Base-by-base conservation (phyloP, 2,113 vertebrate species). In the Leptosomus discolor region DNA sequence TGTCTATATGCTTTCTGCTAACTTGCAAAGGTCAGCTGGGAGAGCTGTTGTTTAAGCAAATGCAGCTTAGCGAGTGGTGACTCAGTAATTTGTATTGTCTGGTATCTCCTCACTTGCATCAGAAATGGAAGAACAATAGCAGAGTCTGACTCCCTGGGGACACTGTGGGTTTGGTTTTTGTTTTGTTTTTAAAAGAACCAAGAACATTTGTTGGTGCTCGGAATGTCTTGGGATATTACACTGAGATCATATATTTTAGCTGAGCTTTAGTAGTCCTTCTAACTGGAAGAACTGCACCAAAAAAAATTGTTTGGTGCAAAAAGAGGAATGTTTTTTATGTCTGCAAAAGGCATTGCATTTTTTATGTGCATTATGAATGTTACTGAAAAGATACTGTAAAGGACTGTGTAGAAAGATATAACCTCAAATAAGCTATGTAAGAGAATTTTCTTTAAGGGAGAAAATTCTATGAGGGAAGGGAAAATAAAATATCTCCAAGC, bases 31-130 rank as follows among this genome's bases (percentile, higher is more conserved):
- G 74, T 94, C 96, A 96, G 91, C 92, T 96, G 95, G 90, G 90
- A 97, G 97, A 92, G 88, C 92, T 97, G 80, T 94, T 97, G 93
- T 94, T 98, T 95, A 97, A 98, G 94, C 73, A 97, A 97, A 97
- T 36, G 39, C 92, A 91, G 84, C 32, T 96, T 79, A 79, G 68
- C 9, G 26, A 92, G 51, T 50, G 81, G 93, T 95, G 96, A 94
- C 85, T 82, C 83, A 95, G 73, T 92, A 90, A 95, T 74, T 77
- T 81, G 58, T 81, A 95, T 96, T 97, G 97, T 85, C 46, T 96
- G 91, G 80, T 97, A 89, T 96, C 94, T 92, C 43, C 77, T 86
- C 77, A 83, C 96, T 96, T 97, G 86, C 95, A 97, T 85, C 73
- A 95, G 88, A 89, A 87, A 85, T 96, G 78, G 94, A 96, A 97